A percentile compares a stretch with the other conserved stretches of the same genome.
These are phyloP conservation scores for Dinothrombium tinctorium DNA, from an alignment of 1,140 invertebrate species.

Conservation along the genomic window DNA sequence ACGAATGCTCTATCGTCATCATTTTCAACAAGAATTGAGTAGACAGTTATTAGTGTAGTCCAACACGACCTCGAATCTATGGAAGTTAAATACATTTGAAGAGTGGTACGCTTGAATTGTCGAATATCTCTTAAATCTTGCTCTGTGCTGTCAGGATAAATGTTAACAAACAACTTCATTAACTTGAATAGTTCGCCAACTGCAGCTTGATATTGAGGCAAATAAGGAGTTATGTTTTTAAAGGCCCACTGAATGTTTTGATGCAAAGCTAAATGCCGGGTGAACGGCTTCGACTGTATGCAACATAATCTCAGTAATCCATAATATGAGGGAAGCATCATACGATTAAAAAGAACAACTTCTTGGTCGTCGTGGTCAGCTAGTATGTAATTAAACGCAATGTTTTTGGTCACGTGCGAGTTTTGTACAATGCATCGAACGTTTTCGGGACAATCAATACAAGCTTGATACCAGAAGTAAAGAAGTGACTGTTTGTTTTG, in stretches of 20 bases:
- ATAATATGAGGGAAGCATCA: constrained; percentile 84
- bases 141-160: constrained; percentile 45
- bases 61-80: constrained; percentile 58
- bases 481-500: constrained; percentile 81
- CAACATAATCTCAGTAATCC: constrained; percentile 67
- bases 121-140: constrained; percentile 53
- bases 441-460: constrained; percentile 73
- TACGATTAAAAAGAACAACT: constrained; percentile 70
- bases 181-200: constrained; percentile 72
- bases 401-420: constrained; percentile 61
- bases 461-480: constrained; percentile 75
- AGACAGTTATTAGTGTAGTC: constrained; percentile 65
- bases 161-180: constrained; percentile 54
- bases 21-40: constrained; percentile 57
- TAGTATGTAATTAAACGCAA: constrained; percentile 90
- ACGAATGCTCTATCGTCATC: constrained; percentile 67
- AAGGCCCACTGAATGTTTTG: constrained; percentile 91
- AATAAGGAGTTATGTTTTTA: constrained; percentile 79
- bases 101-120: constrained; percentile 49
- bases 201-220: constrained; percentile 65
- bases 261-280: constrained; percentile 58
- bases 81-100: constrained; percentile 50
- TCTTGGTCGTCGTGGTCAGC: constrained; percentile 88
- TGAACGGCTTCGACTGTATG: constrained; percentile 56
- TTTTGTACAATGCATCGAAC: constrained; percentile 60